phyloP scores from a whole-genome alignment of 1,140 invertebrate species.

The Hylyphantes graminicola region DNA sequence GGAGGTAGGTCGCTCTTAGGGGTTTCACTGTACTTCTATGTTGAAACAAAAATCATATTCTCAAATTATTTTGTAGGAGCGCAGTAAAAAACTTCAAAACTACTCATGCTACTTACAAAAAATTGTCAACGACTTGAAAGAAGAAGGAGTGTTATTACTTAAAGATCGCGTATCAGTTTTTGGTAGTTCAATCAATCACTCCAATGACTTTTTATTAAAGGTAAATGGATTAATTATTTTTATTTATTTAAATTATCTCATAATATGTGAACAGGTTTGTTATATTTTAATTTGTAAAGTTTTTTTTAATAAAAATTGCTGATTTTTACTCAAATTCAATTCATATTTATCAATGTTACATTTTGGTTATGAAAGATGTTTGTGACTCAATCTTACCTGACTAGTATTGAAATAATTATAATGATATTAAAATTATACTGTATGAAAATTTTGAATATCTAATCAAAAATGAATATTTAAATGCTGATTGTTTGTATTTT shows the following conservation, averaged over 20 bases:
- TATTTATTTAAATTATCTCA: neutral
- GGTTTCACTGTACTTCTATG: too few relatives aligned
- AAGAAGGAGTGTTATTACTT: conserved; percentile 89
- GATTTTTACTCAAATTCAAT: neutral
- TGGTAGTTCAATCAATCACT: conserved; percentile 84
- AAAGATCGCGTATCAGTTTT: conserved; percentile 91
- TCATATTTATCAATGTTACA: neutral
- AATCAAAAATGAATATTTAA: too few relatives aligned
- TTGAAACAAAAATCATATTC: too few relatives aligned
- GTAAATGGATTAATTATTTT: conserved; percentile 41
- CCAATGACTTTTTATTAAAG: conserved; percentile 85
- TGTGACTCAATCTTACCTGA: too few relatives aligned
- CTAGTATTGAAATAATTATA: too few relatives aligned
- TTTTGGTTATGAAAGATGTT: too few relatives aligned
- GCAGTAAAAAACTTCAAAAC: conserved; percentile 75
- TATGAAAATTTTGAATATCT: too few relatives aligned
- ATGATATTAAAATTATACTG: too few relatives aligned
- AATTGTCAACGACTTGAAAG: conserved; percentile 89
- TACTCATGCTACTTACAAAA: conserved; percentile 76
- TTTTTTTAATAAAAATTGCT: neutral
- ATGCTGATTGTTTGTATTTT: neutral
- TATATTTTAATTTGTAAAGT: neutral
- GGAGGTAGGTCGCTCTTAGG: too few relatives aligned
- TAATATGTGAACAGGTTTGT: neutral
- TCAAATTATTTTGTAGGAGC: conserved; percentile 72